phyloP scores from a whole-genome alignment of 1,140 invertebrate genomes.

The Theocolax elegans region DNA sequence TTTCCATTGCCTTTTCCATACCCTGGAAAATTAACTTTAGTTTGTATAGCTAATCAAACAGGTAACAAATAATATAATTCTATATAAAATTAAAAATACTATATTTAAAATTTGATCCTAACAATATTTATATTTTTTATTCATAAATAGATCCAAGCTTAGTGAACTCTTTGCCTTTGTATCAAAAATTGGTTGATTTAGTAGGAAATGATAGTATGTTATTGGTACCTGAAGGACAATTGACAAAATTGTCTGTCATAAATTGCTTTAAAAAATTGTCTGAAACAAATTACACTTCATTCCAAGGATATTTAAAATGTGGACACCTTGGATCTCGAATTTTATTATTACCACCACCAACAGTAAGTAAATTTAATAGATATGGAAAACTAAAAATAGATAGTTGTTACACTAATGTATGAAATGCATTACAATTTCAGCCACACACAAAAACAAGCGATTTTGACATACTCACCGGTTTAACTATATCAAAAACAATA shows the following conservation, averaged over 20 bases:
- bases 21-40: conserved; percentile 82
- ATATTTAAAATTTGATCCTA: not conserved
- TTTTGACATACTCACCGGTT: conserved; percentile 72
- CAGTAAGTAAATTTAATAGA: conserved; percentile 63
- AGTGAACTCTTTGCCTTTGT: conserved; percentile 53
- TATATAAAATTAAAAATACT: not conserved
- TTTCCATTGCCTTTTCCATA: conserved; percentile 83
- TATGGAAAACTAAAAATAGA: no score
- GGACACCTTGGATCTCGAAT: conserved; percentile 81
- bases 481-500: conserved; percentile 75
- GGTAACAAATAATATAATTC: conserved; percentile 48
- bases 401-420: no score
- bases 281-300: conserved; percentile 83
- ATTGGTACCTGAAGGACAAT: conserved; percentile 71
- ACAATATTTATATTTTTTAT: conserved; percentile 1
- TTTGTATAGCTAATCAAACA: conserved; percentile 75
- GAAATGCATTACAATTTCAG: conserved; percentile 62
- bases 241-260: conserved; percentile 72
- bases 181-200: conserved; percentile 69
- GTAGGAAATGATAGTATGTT: conserved; percentile 75
- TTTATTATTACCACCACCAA: conserved; percentile 81
- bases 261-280: conserved; percentile 79
- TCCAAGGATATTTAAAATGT: conserved; percentile 80
- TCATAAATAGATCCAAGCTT: conserved; percentile 54
- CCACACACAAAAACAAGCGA: conserved; percentile 73